Conservation (phyloP, 2,888 invertebrate species). For the Branchellion lobata region DNA sequence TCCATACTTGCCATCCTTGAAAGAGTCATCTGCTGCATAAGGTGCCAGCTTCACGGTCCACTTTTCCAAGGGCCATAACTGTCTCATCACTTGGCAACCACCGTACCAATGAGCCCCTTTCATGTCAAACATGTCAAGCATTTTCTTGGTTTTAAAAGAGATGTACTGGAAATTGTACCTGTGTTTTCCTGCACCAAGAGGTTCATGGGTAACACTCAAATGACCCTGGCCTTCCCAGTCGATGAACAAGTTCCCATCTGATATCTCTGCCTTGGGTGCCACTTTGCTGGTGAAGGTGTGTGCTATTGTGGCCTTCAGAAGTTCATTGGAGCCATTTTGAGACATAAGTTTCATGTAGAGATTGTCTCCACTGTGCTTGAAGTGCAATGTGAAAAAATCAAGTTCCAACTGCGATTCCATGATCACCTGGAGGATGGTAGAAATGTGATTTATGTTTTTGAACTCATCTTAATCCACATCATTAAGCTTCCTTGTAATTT, state of each 20-base stretch:
- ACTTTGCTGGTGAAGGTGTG: constrained; percentile 11
- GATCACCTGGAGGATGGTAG: not conserved
- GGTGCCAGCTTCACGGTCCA: constrained; percentile 55
- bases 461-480: too few species aligned
- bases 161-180: constrained; percentile 40
- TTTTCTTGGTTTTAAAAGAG: constrained; percentile 32
- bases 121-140: constrained; percentile 46
- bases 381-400: constrained; percentile 27
- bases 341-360: constrained; percentile 27
- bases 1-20: constrained; percentile 55
- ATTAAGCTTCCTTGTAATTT: too few species aligned
- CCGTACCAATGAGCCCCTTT: constrained; percentile 73
- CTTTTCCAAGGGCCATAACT: constrained; percentile 79
- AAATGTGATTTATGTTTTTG: too few species aligned
- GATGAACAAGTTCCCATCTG: constrained; percentile 15
- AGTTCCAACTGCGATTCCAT: constrained; percentile 25
- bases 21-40: constrained; percentile 55
- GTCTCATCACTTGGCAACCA: constrained; percentile 76
- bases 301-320: constrained; percentile 17
- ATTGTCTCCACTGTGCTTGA: constrained; percentile 27
- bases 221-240: constrained; percentile 26
- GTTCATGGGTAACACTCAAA: constrained; percentile 24
- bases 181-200: constrained; percentile 32
- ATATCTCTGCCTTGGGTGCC: constrained; percentile 11
- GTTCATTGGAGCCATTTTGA: not conserved